Evolutionary conservation across 2,113 vertebrate species (phyloP).

Genomic region (Podarcis cretensis): DNA sequence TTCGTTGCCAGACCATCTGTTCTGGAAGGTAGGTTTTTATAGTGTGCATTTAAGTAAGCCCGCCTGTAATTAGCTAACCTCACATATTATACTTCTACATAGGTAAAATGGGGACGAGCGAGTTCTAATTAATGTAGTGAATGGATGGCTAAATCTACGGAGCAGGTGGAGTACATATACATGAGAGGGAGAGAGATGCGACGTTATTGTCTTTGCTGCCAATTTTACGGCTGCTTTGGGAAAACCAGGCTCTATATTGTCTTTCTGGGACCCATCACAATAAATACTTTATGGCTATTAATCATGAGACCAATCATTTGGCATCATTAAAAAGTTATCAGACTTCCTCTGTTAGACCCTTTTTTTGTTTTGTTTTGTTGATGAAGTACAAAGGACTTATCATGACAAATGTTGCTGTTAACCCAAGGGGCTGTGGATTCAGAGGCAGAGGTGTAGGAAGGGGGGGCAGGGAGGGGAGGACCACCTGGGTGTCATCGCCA

Average conservation of each 20-base stretch:
- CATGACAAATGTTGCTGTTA: background rate
- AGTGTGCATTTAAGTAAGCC: background rate
- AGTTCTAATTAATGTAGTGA: background rate
- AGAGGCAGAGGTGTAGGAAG: background rate
- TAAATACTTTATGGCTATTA: constrained; percentile 29
- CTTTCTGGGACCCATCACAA: constrained; percentile 15
- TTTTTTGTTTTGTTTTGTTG: background rate
- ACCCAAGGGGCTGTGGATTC: background rate
- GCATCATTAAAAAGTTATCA: constrained; percentile 21
- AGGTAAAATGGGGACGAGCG: background rate
- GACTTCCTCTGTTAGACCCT: background rate
- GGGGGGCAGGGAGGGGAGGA: too few species aligned
- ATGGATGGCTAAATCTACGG: background rate
- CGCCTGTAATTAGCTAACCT: constrained; percentile 5
- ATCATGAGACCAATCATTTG: constrained; percentile 27
- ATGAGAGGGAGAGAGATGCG: background rate
- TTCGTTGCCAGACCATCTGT: background rate
- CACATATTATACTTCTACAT: background rate
- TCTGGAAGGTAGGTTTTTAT: background rate
- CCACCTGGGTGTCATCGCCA: too few species aligned
- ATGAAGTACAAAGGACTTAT: background rate
- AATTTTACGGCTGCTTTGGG: constrained; percentile 8
- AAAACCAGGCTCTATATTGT: background rate
- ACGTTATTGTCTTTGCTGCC: constrained; percentile 7
- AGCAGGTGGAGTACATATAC: background rate